Evolutionary conservation across 1,140 invertebrate species (phyloP), one percentile per base, ranked within the genome.

Genomic region (Aphaenogaster floridana): DNA sequence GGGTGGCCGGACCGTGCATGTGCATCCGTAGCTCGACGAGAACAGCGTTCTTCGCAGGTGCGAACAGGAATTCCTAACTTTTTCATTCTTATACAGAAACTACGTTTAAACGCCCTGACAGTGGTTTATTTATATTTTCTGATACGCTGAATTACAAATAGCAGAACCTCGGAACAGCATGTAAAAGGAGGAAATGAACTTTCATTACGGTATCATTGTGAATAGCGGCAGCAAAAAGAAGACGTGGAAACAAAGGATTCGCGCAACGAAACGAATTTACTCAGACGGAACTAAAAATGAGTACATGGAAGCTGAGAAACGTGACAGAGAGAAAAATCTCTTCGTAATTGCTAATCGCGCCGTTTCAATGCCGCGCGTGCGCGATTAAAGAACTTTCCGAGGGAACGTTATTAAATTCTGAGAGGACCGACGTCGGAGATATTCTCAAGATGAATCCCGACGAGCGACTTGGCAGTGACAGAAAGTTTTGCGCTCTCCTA

Each of bases 381-480:
- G 80, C 80, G 69, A 84, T 84, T 84, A 84, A 84, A 84, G 80
- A 84, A 83, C 80, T 76, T 84, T 84, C 69, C 69, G 34, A 63
- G 80, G 42, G 54, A 84, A 76, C 80, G 80, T 84, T 84, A 84
- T 84, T 84, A 84, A 84, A 84, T 84, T 84, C 80, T 76, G 54
- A 84, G 80, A 83, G 80, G 69, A 76, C 80, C 80, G 69, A 84
- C 80, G 69, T 84, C 69, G 57, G 79, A 81, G 80, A 74, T 84
- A 84, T 84, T 84, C 80, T 84, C 69, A 76, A 84, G 80, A 84
- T 84, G 80, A 84, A 84, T 84, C 80, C 80, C 69, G 80, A 81
- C 79, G 79, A 84, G 69, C 69, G 80, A 76, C 80, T 74, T 84
- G 68, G 54, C 69, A 84, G 69, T 84, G 80, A 84, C 80, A 76